Evolutionary conservation across 1,140 invertebrate species (phyloP), one percentile per base, ranked within the genome.

Genomic region (Diabrotica virgifera): DNA sequence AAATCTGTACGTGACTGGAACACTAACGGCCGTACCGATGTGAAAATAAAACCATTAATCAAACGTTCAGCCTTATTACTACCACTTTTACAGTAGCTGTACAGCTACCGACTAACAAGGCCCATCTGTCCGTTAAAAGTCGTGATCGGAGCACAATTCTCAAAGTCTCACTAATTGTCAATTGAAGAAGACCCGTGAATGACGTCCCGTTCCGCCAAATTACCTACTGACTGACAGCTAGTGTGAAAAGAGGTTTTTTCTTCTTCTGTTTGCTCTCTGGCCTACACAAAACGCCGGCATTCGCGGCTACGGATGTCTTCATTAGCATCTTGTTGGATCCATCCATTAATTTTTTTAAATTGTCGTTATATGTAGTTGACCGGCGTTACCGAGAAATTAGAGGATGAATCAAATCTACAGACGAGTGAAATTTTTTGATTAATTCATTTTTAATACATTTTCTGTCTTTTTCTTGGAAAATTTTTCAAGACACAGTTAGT

Each of bases 201-300:
- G 40, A n/a, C 40, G 40, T 46, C 40, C n/a, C 40, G 40, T 46
- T 46, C 40, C 40, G 40, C 40, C 40, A 46, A 46, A 46, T 46
- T 46, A 46, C 40, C 40, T 46, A n/a, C 2, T 46, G 40, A 46
- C 40, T 46, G 40, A 46, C 40, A 46, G 8, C 8, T n/a, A 46
- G 40, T 46, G 40, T 46, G 40, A 46, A 46, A 46, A 46, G 40
- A 46, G 40, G n/a, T n/a, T 46, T 46, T 46, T 46, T 46, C 40
- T 46, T 10, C 40, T 46, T 46, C 40, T n/a, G 8, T n/a, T 8
- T 8, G 40, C 40, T 46, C 40, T 46, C n/a, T 46, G 4, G 40
- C 40, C n/a, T n/a, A 46, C 40, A n/a, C n/a, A 46, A 46, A 46
- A 46, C 8, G 40, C 5, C 40, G 40, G 8, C 24, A 24, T 24